phyloP scores from a whole-genome alignment of 2,113 vertebrate species.

The Prinia subflava region DNA sequence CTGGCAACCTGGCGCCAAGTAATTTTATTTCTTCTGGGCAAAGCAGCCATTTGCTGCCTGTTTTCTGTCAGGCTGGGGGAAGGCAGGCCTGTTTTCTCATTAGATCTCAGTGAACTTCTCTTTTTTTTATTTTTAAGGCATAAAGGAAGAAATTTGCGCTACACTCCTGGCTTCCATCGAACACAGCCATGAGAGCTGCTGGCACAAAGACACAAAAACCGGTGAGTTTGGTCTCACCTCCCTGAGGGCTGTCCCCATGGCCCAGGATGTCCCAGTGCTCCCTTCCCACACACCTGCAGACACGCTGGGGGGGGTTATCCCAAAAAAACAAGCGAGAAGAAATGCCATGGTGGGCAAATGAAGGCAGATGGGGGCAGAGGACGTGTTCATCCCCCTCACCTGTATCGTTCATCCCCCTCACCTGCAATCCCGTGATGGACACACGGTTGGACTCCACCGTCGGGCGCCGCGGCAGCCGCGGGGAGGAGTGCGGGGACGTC shows the following conservation, averaged over 20 bases:
- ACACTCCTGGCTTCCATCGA: accelerated
- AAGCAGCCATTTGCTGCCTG: neutral
- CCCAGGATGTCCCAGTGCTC: neutral
- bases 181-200: accelerated
- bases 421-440: slow-evolving; percentile 95
- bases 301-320: accelerated
- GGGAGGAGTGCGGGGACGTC: slow-evolving; percentile 91
- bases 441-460: slow-evolving; percentile 95
- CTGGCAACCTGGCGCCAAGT: accelerated
- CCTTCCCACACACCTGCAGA: accelerated
- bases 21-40: neutral
- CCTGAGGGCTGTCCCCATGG: neutral
- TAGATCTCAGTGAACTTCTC: neutral
- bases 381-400: neutral
- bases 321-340: accelerated
- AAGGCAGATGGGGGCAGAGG: accelerated
- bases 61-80: neutral
- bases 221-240: neutral
- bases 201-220: accelerated
- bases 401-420: slow-evolving; percentile 62
- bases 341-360: accelerated
- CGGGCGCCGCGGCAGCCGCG: slow-evolving; percentile 86
- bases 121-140: neutral
- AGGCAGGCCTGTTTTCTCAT: neutral
- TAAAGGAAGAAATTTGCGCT: accelerated